Evolutionary conservation across 2,888 invertebrate genomes (phyloP).

Genomic region (Andrena haemorrhoa): DNA sequence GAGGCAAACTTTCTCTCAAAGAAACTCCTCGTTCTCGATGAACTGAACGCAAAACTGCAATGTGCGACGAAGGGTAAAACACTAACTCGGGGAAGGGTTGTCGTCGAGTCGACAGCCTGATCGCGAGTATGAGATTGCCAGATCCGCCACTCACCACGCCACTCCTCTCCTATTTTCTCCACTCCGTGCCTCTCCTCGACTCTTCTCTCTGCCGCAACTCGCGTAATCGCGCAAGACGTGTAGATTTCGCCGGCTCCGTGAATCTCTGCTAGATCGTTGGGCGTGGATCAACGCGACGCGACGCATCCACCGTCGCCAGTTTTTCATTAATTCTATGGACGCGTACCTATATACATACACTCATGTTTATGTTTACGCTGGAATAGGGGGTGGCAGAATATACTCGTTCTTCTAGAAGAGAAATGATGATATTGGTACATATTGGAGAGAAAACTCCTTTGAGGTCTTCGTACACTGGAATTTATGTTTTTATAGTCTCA

Average conservation of each 20-base stretch:
- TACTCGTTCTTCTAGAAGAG: too few relatives aligned
- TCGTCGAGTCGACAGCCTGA: slow-evolving; percentile 68
- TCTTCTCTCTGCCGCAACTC: background rate
- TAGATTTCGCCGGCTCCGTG: slow-evolving; percentile 27
- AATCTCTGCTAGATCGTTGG: slow-evolving; percentile 20
- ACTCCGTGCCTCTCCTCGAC: slow-evolving; percentile 9
- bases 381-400: too few relatives aligned
- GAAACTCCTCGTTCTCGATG: slow-evolving; percentile 27
- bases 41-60: slow-evolving; percentile 44
- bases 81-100: slow-evolving; percentile 59
- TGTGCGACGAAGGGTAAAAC: slow-evolving; percentile 55
- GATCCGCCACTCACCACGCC: slow-evolving; percentile 60
- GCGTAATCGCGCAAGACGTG: slow-evolving; percentile 49
- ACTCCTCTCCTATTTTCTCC: slow-evolving; percentile 45
- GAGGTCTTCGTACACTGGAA: too few relatives aligned
- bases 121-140: slow-evolving; percentile 68
- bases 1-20: background rate
- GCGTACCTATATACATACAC: background rate
- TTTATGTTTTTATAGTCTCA: too few relatives aligned
- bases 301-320: background rate
- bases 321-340: background rate
- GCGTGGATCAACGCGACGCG: slow-evolving; percentile 26
- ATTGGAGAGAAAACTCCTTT: too few relatives aligned
- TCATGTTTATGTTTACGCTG: slow-evolving; percentile 8
- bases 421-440: too few relatives aligned